These are phyloP conservation scores for Pomatostomus ruficeps DNA, from an alignment of 2,113 vertebrate species.

Conservation along the genomic window DNA sequence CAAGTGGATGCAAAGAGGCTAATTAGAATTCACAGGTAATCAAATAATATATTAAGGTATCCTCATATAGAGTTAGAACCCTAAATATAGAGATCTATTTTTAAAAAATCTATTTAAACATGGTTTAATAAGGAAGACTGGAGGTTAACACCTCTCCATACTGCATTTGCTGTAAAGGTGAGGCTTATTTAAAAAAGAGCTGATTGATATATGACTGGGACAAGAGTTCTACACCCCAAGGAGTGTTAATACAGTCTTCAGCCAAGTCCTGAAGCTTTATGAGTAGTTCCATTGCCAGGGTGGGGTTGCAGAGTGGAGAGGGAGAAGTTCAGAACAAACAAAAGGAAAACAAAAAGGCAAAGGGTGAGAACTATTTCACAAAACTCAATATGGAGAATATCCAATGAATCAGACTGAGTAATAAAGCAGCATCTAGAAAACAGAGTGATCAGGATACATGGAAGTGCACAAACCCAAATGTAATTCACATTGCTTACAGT, in stretches of 20 bases:
- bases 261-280: neutral
- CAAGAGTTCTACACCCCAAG: neutral
- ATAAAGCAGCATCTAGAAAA: neutral
- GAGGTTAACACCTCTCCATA: neutral
- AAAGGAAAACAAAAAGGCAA: neutral
- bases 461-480: neutral
- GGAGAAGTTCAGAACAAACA: neutral
- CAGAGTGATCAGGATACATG: neutral
- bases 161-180: neutral
- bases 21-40: neutral
- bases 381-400: neutral
- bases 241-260: neutral
- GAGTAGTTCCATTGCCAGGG: neutral
- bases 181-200: neutral
- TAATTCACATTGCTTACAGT: neutral
- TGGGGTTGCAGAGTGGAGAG: neutral
- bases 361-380: neutral
- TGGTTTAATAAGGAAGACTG: neutral
- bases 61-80: neutral
- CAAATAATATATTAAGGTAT: neutral
- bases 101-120: neutral
- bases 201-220: too few relatives aligned
- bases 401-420: neutral
- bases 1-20: neutral
- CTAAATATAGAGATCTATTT: neutral